These are phyloP conservation scores for Mamestra configurata DNA, from an alignment of 1,140 invertebrate species.

Conservation along the genomic window DNA sequence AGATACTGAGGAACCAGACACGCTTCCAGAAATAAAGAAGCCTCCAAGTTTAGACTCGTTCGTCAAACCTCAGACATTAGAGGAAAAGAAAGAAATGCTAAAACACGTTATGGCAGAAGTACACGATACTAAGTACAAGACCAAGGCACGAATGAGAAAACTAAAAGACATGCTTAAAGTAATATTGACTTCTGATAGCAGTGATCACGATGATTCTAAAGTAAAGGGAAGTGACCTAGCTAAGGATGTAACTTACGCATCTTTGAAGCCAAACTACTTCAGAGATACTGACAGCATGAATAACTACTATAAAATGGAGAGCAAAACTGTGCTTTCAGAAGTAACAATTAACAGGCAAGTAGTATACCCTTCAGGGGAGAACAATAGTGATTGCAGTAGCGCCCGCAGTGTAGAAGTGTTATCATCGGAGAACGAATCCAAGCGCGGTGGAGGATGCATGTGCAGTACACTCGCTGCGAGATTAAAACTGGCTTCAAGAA, in stretches of 20 bases:
- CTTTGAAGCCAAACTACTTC: slow-evolving; percentile 62
- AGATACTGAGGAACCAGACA: not conserved
- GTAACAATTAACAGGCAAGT: slow-evolving; percentile 39
- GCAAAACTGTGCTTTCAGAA: slow-evolving; percentile 46
- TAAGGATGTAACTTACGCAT: slow-evolving; percentile 62
- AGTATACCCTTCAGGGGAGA: slow-evolving; percentile 55
- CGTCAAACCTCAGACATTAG: slow-evolving; percentile 48
- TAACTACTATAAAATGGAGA: slow-evolving; percentile 63
- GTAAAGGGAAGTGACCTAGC: slow-evolving; percentile 54
- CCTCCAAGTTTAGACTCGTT: slow-evolving; percentile 20
- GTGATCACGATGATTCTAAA: slow-evolving; percentile 57
- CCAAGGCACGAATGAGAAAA: slow-evolving; percentile 61
- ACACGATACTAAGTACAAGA: slow-evolving; percentile 57
- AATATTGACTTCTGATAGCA: slow-evolving; percentile 73
- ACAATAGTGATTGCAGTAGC: slow-evolving; percentile 57
- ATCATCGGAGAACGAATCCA: slow-evolving; percentile 23
- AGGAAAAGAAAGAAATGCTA: slow-evolving; percentile 70
- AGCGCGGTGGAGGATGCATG: slow-evolving; percentile 49
- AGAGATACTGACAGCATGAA: slow-evolving; percentile 67
- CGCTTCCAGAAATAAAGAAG: not conserved
- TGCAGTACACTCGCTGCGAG: slow-evolving; percentile 64
- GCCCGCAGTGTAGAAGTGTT: slow-evolving; percentile 5
- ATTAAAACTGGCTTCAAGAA: slow-evolving; percentile 56
- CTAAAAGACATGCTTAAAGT: slow-evolving; percentile 67
- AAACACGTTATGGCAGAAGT: slow-evolving; percentile 68